A percentile compares a stretch with the other conserved stretches of the same genome.
phyloP scores from a whole-genome alignment of 2,888 invertebrate genomes.

The Tethea ocularis region DNA sequence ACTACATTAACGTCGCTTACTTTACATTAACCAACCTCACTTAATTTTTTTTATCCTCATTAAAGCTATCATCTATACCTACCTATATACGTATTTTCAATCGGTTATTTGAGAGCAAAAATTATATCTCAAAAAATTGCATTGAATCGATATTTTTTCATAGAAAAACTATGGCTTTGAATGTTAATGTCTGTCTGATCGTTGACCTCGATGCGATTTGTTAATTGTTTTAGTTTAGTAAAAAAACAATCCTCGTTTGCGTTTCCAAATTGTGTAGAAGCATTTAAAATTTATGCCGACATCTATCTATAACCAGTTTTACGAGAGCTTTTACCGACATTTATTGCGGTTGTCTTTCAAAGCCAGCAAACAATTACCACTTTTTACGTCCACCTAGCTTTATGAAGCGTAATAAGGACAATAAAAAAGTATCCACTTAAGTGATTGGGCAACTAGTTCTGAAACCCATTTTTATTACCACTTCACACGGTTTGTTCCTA shows the following conservation, averaged over 20 bases:
- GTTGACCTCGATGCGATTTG: not conserved
- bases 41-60: not conserved
- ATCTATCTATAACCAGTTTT: constrained; percentile 11
- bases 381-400: constrained; percentile 30
- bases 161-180: not conserved
- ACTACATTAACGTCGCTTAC: constrained; percentile 20
- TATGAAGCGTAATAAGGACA: constrained; percentile 32
- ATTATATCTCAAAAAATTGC: not conserved
- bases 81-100: not conserved
- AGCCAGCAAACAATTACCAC: constrained; percentile 28
- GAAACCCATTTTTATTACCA: constrained; percentile 11
- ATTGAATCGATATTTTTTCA: not conserved
- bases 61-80: not conserved
- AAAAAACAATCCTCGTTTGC: not conserved
- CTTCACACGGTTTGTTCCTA: constrained; percentile 4
- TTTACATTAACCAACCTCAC: not conserved
- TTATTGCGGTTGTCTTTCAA: constrained; percentile 32
- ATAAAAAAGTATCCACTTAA: constrained; percentile 32
- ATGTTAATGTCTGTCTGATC: constrained; percentile 4
- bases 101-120: not conserved
- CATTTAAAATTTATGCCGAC: not conserved
- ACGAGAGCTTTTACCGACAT: constrained; percentile 33
- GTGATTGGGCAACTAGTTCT: constrained; percentile 17
- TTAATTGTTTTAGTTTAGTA: not conserved
- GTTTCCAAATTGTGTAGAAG: not conserved